Evolutionary conservation across 2,113 vertebrate genomes (phyloP), one percentile per base, ranked within the genome.

Genomic region (Panurus biarmicus): DNA sequence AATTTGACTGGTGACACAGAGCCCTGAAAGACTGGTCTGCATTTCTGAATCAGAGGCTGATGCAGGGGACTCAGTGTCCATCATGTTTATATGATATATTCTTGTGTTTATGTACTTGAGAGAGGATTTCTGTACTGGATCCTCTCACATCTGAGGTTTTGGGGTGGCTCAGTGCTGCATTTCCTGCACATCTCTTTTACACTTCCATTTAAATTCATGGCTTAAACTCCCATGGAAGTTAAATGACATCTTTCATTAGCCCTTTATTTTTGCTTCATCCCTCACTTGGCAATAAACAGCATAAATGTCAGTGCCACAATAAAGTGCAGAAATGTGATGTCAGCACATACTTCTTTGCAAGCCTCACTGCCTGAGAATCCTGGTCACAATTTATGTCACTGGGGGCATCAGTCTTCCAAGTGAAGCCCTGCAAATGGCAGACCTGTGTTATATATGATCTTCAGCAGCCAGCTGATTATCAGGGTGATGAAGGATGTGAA

Each of bases 351-450:
- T 91, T 87, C 84, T 73, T 71, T 71, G 66, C 0, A 2, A 88
- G 35, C 66, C 69, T 69, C 50, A 14, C 38, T 81, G 36, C 82
- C 67, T 83, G 47, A 82, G 67, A 91, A 48, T 31, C 77, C 70
- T 73, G 75, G 47, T 45, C 53, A 83, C 51, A 95, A 95, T 97
- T 96, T 89, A 91, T 95, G 67, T 44, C 73, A 44, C 45, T 29
- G 29, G 38, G 58, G 36, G 29, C 76, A 95, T 94, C 79, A 91
- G n/a, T 93, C 91, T 90, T 76, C 66, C 76, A 48, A 40, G 40
- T 14, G 85, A 85, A 87, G 56, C 12, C 77, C 83, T 95, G 73
- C 50, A 96, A 94, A 93, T 87, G 82, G 66, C 70, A 95, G 82
- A 19, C 17, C 57, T 74, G 28, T 64, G 33, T 93, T 93, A 94